Evolutionary conservation across 2,888 invertebrate species (phyloP).

Genomic region (Agrotis puta): DNA sequence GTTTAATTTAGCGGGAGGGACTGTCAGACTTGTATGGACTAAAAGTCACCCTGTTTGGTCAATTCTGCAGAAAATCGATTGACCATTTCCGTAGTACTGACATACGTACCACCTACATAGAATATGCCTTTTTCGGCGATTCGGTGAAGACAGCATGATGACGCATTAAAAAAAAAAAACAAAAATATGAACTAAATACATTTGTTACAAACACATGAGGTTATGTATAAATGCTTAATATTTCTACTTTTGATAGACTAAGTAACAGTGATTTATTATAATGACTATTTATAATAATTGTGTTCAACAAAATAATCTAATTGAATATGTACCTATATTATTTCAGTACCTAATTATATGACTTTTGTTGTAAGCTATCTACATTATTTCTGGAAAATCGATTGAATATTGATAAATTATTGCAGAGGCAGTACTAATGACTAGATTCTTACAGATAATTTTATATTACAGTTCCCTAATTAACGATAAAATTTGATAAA

Average conservation of each 20-base stretch:
- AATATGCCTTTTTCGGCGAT: too few relatives aligned
- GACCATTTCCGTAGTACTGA: too few relatives aligned
- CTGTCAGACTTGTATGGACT: too few relatives aligned
- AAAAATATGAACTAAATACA: too few relatives aligned
- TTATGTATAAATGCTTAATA: background rate
- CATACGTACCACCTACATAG: too few relatives aligned
- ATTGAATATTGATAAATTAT: constrained; percentile 20
- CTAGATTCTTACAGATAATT: background rate
- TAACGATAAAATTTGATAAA: constrained; percentile 28
- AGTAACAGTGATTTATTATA: constrained; percentile 28
- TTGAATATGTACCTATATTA: background rate
- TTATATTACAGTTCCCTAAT: constrained; percentile 40
- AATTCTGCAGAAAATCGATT: too few relatives aligned
- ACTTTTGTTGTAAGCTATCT: constrained; percentile 28
- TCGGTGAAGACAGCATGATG: too few relatives aligned
- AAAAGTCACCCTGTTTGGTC: too few relatives aligned
- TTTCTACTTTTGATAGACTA: constrained; percentile 14
- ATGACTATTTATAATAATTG: constrained; percentile 31
- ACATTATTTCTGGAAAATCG: constrained; percentile 30
- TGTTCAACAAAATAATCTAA: constrained; percentile 13
- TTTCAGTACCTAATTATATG: constrained; percentile 7
- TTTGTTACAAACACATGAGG: too few relatives aligned
- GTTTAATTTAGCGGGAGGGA: too few relatives aligned
- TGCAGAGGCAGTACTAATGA: constrained; percentile 12
- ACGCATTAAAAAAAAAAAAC: too few relatives aligned